Conservation (phyloP, 2,888 invertebrate species). For the Pachymerium ferrugineum region DNA sequence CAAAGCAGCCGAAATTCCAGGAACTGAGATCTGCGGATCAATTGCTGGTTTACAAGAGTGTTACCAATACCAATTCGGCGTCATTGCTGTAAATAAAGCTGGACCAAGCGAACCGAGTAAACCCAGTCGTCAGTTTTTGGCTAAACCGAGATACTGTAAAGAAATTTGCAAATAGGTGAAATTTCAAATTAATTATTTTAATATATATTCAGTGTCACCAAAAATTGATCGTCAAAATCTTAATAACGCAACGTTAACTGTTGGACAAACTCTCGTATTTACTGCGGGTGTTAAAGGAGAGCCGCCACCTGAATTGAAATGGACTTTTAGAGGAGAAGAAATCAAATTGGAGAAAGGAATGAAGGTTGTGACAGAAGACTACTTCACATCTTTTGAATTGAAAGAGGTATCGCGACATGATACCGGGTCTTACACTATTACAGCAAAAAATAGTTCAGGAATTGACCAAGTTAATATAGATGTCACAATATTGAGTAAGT, state of each 20-base stretch:
- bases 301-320: constrained; percentile 57
- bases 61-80: constrained; percentile 91
- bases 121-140: constrained; percentile 46
- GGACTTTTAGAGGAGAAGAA: constrained; percentile 64
- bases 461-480: constrained; percentile 83
- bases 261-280: constrained; percentile 46
- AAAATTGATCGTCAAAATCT: constrained; percentile 48
- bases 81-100: constrained; percentile 89
- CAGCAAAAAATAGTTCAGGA: constrained; percentile 90
- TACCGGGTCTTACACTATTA: constrained; percentile 80
- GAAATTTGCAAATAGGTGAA: no score
- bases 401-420: constrained; percentile 78
- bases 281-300: constrained; percentile 49
- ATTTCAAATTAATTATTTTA: not conserved
- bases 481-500: constrained; percentile 67
- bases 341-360: constrained; percentile 64
- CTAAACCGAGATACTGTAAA: constrained; percentile 48
- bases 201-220: constrained; percentile 47
- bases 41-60: constrained; percentile 83
- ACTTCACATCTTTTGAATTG: constrained; percentile 80
- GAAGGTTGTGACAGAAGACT: constrained; percentile 82
- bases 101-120: constrained; percentile 66
- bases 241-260: constrained; percentile 47
- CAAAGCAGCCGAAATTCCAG: constrained; percentile 46
- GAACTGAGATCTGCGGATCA: constrained; percentile 47